phyloP scores from a whole-genome alignment of 2,113 vertebrate species.

The Phoxinus phoxinus region DNA sequence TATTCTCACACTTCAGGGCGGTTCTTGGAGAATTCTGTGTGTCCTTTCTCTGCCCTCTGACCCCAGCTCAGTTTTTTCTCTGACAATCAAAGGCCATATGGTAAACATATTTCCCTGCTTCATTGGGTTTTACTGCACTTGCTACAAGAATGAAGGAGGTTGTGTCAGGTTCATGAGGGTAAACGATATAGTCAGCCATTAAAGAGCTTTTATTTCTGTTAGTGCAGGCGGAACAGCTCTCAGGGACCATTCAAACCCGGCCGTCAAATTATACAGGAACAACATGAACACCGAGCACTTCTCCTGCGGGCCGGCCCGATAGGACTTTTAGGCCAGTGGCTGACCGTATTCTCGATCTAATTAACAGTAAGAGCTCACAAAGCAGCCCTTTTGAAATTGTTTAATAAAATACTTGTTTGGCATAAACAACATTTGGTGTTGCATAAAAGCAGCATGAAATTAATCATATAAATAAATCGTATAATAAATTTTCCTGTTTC shows the following conservation, averaged over 20 bases:
- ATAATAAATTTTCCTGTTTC: background rate
- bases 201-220: constrained; percentile 75
- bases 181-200: constrained; percentile 76
- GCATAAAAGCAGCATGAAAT: background rate
- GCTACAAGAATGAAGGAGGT: constrained; percentile 69
- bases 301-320: constrained; percentile 35
- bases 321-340: background rate
- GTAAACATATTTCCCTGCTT: constrained; percentile 79
- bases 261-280: constrained; percentile 70
- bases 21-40: constrained; percentile 51
- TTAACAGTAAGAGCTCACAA: background rate
- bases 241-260: constrained; percentile 64
- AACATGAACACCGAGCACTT: constrained; percentile 60
- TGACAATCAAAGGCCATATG: constrained; percentile 80
- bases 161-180: constrained; percentile 62
- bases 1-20: constrained; percentile 52
- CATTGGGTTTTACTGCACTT: constrained; percentile 77
- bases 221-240: constrained; percentile 62
- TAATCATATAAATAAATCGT: too few species aligned
- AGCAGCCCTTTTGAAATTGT: background rate
- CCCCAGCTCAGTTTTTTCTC: constrained; percentile 63
- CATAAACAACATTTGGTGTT: background rate
- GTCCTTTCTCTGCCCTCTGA: constrained; percentile 60
- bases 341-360: background rate
- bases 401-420: background rate